Percentiles rank a stretch among this genome's conserved stretches.
These are phyloP conservation scores for Nemapogon koenigi DNA, from an alignment of 2,888 invertebrate genomes.

Conservation along the genomic window DNA sequence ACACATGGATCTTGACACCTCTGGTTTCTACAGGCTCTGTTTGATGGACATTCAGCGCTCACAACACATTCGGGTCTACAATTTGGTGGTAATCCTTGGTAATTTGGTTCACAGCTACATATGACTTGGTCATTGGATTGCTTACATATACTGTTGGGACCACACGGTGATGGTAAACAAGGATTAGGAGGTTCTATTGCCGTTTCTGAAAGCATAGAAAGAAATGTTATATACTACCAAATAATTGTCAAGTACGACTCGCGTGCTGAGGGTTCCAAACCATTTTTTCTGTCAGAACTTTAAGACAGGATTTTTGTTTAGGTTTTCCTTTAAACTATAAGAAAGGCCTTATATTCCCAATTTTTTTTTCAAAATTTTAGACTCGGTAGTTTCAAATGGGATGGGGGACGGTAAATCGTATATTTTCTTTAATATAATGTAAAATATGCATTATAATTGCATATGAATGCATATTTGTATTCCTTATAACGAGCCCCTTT, in stretches of 20 bases:
- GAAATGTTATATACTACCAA: too few relatives aligned
- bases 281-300: too few relatives aligned
- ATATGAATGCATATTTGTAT: too few relatives aligned
- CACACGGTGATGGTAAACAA: conserved; percentile 81
- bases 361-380: not conserved
- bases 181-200: conserved; percentile 52
- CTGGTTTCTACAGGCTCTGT: conserved; percentile 71
- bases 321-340: too few relatives aligned
- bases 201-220: conserved; percentile 27
- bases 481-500: too few relatives aligned
- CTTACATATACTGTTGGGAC: conserved; percentile 81
- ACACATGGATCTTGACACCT: conserved; percentile 78
- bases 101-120: conserved; percentile 73
- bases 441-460: too few relatives aligned
- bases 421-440: too few relatives aligned
- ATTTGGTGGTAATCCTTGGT: conserved; percentile 70
- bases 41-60: conserved; percentile 73
- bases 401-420: too few relatives aligned
- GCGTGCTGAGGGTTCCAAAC: too few relatives aligned
- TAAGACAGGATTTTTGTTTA: too few relatives aligned
- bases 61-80: conserved; percentile 77
- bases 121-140: conserved; percentile 73
- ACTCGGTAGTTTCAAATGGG: not conserved
- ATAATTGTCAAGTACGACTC: too few relatives aligned
- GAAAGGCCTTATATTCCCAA: not conserved